Percentiles rank a stretch among this genome's conserved stretches.
These are phyloP conservation scores for Artibeus lituratus DNA, from an alignment of 2,797 vertebrate genomes.

Conservation along the genomic window DNA sequence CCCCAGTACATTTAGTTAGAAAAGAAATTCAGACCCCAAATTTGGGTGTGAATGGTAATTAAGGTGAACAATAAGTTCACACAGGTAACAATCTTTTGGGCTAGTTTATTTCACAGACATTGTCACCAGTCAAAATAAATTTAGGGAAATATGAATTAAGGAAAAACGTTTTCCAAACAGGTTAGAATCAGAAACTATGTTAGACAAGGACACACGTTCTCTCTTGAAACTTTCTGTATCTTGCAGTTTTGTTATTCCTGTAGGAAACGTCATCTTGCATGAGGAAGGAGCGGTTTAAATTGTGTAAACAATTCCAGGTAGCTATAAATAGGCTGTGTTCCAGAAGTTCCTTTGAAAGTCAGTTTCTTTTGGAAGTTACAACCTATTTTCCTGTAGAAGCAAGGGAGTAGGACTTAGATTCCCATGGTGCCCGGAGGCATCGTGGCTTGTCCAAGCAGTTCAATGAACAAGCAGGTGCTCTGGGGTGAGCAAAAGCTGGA, in stretches of 20 bases:
- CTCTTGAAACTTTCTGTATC: background rate
- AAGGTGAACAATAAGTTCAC: background rate
- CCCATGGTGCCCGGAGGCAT: background rate
- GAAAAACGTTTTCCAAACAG: background rate
- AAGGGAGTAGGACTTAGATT: background rate
- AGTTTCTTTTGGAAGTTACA: constrained; percentile 7
- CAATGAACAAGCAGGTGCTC: background rate
- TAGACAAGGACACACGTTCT: background rate
- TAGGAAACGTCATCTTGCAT: background rate
- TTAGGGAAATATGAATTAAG: background rate
- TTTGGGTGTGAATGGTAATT: background rate
- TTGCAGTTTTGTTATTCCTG: background rate
- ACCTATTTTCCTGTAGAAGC: constrained; percentile 2
- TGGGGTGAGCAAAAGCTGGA: background rate
- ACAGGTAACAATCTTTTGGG: background rate
- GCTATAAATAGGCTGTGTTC: constrained; percentile 30
- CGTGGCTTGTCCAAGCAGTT: background rate
- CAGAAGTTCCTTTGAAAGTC: constrained; percentile 48
- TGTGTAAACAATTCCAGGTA: background rate
- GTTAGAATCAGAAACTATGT: background rate
- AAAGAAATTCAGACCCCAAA: background rate
- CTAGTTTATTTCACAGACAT: background rate
- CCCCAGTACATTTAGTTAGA: background rate
- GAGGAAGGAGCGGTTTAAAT: background rate
- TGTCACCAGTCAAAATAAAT: background rate